Percentiles rank a stretch among this genome's conserved stretches.
Conservation (phyloP, 1,140 invertebrate species). For the Mamestra configurata region DNA sequence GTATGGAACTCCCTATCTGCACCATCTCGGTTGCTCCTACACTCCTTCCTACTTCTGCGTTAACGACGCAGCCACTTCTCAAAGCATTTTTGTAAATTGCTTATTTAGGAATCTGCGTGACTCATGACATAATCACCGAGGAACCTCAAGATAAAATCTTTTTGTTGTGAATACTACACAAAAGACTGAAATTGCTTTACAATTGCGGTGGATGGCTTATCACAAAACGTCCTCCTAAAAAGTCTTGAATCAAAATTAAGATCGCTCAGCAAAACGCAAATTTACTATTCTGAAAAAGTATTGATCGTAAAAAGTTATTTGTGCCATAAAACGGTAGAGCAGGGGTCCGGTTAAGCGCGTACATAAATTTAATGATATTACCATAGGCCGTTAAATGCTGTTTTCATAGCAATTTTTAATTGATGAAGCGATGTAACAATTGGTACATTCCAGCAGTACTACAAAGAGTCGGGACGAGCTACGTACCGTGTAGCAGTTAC, state of each 20-base stretch:
- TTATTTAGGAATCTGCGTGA: constrained; percentile 56
- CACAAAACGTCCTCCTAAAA: constrained; percentile 56
- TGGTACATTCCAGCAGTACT: constrained; percentile 17
- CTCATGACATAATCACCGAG: constrained; percentile 59
- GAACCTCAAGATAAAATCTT: constrained; percentile 65
- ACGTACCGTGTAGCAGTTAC: constrained; percentile 22
- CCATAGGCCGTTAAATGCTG: constrained; percentile 25
- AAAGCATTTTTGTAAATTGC: constrained; percentile 57
- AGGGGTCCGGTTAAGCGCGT: constrained; percentile 28
- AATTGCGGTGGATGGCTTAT: constrained; percentile 59
- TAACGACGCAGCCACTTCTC: constrained; percentile 44
- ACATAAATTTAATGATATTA: constrained; percentile 41
- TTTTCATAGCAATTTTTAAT: constrained; percentile 45
- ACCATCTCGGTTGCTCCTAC: not conserved
- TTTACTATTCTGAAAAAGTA: constrained; percentile 36
- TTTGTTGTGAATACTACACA: constrained; percentile 64
- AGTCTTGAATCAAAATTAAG: constrained; percentile 43
- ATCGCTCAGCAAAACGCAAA: constrained; percentile 11
- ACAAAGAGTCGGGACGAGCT: constrained; percentile 3
- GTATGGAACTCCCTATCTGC: constrained; percentile 24
- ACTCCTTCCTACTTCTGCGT: constrained; percentile 35
- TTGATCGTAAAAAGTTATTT: constrained; percentile 40
- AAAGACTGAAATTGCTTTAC: constrained; percentile 65
- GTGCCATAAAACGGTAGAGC: constrained; percentile 22
- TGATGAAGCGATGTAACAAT: constrained; percentile 17